A percentile compares a stretch with the other conserved stretches of the same genome.
phyloP scores from a whole-genome alignment of 2,888 invertebrate genomes.

The Mamestra brassicae region DNA sequence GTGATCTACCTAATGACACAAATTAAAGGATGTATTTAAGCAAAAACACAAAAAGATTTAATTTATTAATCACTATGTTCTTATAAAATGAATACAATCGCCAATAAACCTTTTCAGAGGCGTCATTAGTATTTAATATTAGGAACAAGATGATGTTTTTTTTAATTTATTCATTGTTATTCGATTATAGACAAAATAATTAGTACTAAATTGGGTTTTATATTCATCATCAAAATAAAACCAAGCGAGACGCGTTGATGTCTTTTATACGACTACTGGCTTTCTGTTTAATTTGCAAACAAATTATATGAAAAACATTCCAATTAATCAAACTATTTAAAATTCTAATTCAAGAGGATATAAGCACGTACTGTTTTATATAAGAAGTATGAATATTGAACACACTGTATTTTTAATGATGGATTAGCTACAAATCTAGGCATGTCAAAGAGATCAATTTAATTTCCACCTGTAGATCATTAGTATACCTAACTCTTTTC shows the following conservation, averaged over 20 bases:
- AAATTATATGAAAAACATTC: not conserved
- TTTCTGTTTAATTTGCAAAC: conserved; percentile 20
- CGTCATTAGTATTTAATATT: not conserved
- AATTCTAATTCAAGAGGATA: not conserved
- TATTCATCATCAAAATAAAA: not conserved
- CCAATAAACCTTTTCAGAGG: conserved; percentile 18
- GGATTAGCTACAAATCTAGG: not conserved
- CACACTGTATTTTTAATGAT: no score
- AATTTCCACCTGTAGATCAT: conserved; percentile 24
- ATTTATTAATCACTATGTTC: not conserved
- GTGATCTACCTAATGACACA: no score
- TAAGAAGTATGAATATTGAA: not conserved
- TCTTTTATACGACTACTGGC: conserved; percentile 68
- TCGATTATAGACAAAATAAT: conserved; percentile 7
- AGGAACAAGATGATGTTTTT: conserved; percentile 8
- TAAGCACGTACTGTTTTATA: not conserved
- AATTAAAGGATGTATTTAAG: not conserved
- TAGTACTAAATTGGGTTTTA: not conserved
- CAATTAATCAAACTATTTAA: conserved; percentile 1
- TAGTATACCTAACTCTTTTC: no score
- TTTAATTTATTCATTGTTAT: conserved; percentile 30
- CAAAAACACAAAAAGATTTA: not conserved
- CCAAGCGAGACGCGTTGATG: conserved; percentile 78
- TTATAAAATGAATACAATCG: not conserved
- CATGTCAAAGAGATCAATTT: not conserved